phyloP scores from a whole-genome alignment of 2,888 invertebrate genomes.

The Abrostola triplasia region DNA sequence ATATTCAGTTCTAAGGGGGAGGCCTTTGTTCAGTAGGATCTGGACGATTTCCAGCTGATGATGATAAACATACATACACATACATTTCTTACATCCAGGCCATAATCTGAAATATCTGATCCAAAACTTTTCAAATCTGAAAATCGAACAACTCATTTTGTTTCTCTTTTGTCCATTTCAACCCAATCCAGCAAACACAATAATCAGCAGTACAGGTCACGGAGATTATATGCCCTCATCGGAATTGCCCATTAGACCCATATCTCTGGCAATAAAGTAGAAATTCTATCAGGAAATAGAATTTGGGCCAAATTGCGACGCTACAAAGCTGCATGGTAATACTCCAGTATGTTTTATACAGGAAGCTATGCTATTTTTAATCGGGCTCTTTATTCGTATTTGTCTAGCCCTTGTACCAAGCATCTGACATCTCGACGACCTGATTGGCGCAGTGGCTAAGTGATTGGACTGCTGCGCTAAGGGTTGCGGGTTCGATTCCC shows the following conservation, averaged over 20 bases:
- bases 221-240: conserved; percentile 36
- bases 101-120: too few relatives aligned
- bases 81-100: too few relatives aligned
- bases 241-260: conserved; percentile 58
- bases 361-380: conserved; percentile 9
- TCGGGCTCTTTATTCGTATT: neutral
- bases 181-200: neutral
- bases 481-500: too few relatives aligned
- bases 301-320: conserved; percentile 53
- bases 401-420: neutral
- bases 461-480: too few relatives aligned
- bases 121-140: neutral
- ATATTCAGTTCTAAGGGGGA: too few relatives aligned
- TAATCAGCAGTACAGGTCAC: neutral
- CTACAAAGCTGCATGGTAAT: conserved; percentile 14
- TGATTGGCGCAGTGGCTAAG: too few relatives aligned
- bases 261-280: conserved; percentile 59
- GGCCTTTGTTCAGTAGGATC: too few relatives aligned
- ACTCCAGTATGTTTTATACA: neutral
- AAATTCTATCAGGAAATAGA: conserved; percentile 64
- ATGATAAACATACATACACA: too few relatives aligned
- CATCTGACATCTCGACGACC: too few relatives aligned
- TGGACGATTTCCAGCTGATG: too few relatives aligned
- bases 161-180: conserved; percentile 8
- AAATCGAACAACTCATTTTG: neutral